phyloP scores from a whole-genome alignment of 2,113 vertebrate genomes.

The Rhinopomastus cyanomelas region DNA sequence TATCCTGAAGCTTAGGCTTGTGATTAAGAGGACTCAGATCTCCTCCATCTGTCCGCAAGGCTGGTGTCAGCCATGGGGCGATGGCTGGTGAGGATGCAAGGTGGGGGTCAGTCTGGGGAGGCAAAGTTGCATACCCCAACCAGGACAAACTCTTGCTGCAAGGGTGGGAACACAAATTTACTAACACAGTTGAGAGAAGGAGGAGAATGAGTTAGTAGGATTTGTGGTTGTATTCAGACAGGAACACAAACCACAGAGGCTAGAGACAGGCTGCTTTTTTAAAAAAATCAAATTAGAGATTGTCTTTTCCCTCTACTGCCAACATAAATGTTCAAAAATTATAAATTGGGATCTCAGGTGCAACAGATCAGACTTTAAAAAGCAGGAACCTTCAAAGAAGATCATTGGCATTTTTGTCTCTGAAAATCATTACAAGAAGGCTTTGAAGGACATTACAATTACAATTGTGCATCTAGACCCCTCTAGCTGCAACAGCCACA shows the following conservation, averaged over 20 bases:
- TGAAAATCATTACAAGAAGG: not conserved
- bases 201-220: not conserved
- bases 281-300: not conserved
- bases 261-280: not conserved
- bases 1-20: not conserved
- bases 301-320: not conserved
- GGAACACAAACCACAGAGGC: not conserved
- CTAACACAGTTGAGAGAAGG: not conserved
- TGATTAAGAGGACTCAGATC: not conserved
- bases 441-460: not conserved
- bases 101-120: rapidly evolving
- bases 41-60: not conserved
- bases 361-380: not conserved
- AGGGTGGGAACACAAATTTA: not conserved
- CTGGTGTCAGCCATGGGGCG: rapidly evolving
- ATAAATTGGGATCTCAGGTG: not conserved
- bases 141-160: not conserved
- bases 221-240: not conserved
- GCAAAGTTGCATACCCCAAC: not conserved
- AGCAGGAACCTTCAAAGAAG: not conserved
- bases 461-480: not conserved
- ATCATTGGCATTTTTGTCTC: not conserved
- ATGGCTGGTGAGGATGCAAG: not conserved
- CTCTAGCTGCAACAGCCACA: not conserved
- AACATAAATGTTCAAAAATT: not conserved